phyloP scores from a whole-genome alignment of 2,888 invertebrate species.

The Oscheius sp. region DNA sequence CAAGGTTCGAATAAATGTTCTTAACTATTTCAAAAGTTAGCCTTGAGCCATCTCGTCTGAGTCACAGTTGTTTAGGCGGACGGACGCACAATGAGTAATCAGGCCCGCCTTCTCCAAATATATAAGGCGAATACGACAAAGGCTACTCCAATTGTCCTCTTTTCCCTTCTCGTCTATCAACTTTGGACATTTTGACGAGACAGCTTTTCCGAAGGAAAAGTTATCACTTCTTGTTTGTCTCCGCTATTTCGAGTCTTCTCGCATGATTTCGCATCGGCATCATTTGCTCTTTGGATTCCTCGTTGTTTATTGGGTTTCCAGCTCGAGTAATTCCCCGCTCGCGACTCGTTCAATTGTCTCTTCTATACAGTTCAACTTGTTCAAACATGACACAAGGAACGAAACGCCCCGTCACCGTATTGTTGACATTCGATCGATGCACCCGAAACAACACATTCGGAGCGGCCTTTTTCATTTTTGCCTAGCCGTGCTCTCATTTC shows the following conservation, averaged over 20 bases:
- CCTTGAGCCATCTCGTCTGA: neutral
- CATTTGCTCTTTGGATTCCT: neutral
- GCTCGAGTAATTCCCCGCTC: neutral
- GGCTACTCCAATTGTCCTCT: too few relatives aligned
- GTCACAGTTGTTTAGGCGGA: slow-evolving; percentile 28
- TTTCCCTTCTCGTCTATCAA: neutral
- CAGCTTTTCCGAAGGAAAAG: neutral
- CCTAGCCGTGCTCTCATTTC: neutral
- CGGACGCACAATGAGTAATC: slow-evolving; percentile 20
- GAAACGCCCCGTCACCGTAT: too few relatives aligned
- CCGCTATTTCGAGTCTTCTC: slow-evolving; percentile 2
- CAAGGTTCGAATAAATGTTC: slow-evolving; percentile 14
- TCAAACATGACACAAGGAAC: too few relatives aligned
- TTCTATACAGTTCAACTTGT: neutral
- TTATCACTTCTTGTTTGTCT: neutral
- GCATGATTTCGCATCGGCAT: neutral
- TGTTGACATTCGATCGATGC: neutral
- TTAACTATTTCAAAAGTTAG: neutral
- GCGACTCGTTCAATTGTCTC: neutral
- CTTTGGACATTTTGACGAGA: neutral
- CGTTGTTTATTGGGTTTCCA: neutral
- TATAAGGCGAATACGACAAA: slow-evolving; percentile 3
- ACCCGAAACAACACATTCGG: slow-evolving; percentile 1
- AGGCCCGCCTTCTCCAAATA: slow-evolving; percentile 19
- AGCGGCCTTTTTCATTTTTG: neutral